Base-by-base conservation (phyloP, 1,140 invertebrate species). In the Platyura marginata region DNA sequence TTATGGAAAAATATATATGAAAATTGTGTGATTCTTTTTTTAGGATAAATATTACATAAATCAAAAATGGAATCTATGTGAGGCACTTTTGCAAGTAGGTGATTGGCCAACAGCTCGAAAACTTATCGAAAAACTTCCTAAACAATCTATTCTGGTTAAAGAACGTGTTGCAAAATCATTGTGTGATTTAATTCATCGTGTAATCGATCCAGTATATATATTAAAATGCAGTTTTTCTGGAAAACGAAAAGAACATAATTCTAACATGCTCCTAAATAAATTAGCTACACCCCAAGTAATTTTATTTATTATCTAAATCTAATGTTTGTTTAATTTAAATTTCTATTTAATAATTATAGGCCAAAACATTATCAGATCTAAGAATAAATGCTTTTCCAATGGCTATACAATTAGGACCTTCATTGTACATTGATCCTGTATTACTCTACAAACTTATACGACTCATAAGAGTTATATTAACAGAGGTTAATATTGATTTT, bases 41-140 rank as follows among this genome's bases (percentile, higher is more conserved):
- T 3, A 46, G 50, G 55, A 57, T 13, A 78, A 82, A 53, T 80
- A 80, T 55, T 65, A 70, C 55, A 69, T 63, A 44, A 97, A 98
- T 67, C 93, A 98, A 63, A 97, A 98, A 61, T 75, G 97, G 51
- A 82, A 87, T 32, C 64, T 98, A 4, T 83, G 85, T 56, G 84
- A 93, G 59, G 89, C 89, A 2, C 59, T 97, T 3, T 57, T 97
- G 3, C 72, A 77, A 49, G 74, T 96, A 47, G 92, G 87, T 16
- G 86, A 88, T 50, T 97, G 92, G 92, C 71, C 78, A 10, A 81
- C 83, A 53, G 89, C 86, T 8, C 67, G 77, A 42, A 68, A 70
- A 40, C 66, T 98, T 29, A 78, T 90, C 18, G 76, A 77, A 44
- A 70, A 77, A 42, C 68, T 96, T 43, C 93, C 93, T 2, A 79